These are phyloP conservation scores for Xestoiulus laeticollis DNA, from an alignment of 2,888 invertebrate genomes.

Conservation along the genomic window DNA sequence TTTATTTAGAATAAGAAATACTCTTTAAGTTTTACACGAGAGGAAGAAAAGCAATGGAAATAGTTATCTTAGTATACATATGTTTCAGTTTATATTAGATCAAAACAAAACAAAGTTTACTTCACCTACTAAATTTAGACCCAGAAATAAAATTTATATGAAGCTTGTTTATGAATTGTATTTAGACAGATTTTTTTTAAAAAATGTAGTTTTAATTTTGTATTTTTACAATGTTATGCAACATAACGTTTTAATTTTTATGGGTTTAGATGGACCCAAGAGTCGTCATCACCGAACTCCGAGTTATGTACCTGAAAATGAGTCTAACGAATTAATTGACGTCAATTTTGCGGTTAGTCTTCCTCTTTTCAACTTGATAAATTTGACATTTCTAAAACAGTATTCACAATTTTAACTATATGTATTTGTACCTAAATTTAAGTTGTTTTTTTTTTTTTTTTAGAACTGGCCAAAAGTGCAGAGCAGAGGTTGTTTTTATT, in stretches of 20 bases:
- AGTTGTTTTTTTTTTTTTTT: not conserved
- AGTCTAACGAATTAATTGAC: not conserved
- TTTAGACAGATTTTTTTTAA: no score
- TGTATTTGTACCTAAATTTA: not conserved
- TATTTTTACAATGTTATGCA: not conserved
- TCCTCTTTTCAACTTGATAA: no score
- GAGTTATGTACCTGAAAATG: not conserved
- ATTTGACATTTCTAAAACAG: not conserved
- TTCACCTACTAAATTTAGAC: no score
- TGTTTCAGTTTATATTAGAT: no score
- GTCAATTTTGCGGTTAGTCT: conserved; percentile 1
- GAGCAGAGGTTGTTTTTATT: conserved; percentile 43
- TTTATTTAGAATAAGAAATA: no score
- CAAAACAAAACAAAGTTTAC: no score
- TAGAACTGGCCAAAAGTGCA: conserved; percentile 38
- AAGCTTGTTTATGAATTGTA: no score
- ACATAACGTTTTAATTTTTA: not conserved
- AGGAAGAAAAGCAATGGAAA: no score
- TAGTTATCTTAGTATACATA: no score
- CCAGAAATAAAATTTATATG: not conserved
- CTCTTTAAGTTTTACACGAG: no score
- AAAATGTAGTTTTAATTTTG: not conserved
- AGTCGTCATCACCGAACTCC: not conserved
- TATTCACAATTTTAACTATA: not conserved
- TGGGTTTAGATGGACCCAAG: not conserved